Evolutionary conservation across 2,797 vertebrate species (phyloP), one percentile per base, ranked within the genome.

Genomic region (Enteromius afrohamiltoni): DNA sequence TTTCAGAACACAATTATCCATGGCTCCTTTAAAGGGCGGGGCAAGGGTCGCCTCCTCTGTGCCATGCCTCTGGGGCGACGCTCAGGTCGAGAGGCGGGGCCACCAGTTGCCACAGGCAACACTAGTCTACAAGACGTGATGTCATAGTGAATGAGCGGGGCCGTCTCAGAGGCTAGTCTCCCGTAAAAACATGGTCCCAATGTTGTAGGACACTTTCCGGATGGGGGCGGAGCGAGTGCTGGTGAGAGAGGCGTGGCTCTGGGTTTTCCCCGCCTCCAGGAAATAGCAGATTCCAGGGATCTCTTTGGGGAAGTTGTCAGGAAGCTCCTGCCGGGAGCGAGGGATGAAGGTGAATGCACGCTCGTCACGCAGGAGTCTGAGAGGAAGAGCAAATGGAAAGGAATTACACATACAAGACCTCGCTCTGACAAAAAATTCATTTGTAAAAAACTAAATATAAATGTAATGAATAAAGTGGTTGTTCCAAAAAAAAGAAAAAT

Each of bases 121-220:
- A 34, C 84, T 80, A 82, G 73, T 86, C 88, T 70, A 62, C 68
- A 75, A 77, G 74, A 81, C 51, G 16, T 65, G 80, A 47, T 83
- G 81, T 60, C 73, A 47, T 67, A 67, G 29, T 60, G 65, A 73
- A 21, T 47, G 45, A 49, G 82, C 1, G 42, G 80, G 60, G 67
- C 65, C 73, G n/a, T 90, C 93, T 97, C 96, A 99, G 95, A 99
- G 94, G 93, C 98, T 99, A 1, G 98, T 99, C 93, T 99, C 98
- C 92, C 98, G 96, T 86, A 99, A 96, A 93, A 99, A 99, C 98
- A 99, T 99, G 91, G 98, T 99, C 88, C 98, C 98, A 3, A 99
- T 99, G 94, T 97, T 98, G 94, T 99, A 99, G 87, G 98, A 98
- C 88, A 98, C 95, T 91, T 98, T 99, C 91, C 96, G 97, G 91